Conservation (phyloP, 2,113 vertebrate species). For the Suncus etruscus region DNA sequence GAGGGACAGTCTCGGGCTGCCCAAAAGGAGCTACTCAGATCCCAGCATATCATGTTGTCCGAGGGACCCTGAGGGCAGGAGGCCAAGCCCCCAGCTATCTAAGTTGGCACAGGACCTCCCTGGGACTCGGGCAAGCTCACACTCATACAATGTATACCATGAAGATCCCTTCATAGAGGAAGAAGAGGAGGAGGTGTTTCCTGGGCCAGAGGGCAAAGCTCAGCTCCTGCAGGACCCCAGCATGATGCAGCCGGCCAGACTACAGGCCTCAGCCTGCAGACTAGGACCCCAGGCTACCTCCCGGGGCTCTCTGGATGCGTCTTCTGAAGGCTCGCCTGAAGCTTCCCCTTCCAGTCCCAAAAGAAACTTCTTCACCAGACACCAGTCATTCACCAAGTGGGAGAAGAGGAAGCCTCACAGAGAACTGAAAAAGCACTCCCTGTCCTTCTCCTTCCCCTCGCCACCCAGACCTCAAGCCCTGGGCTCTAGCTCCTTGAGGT, state of each 20-base stretch:
- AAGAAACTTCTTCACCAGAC: conserved; percentile 83
- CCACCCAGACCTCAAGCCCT: conserved; percentile 85
- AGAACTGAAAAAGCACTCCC: conserved; percentile 90
- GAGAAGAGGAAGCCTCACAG: conserved; percentile 72
- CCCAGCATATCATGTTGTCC: conserved; percentile 87
- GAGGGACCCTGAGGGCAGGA: conserved; percentile 60
- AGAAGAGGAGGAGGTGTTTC: conserved; percentile 80
- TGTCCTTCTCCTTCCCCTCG: conserved; percentile 89
- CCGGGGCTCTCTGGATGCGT: conserved; percentile 89
- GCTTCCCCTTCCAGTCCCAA: conserved; percentile 90
- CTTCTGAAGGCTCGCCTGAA: conserved; percentile 89
- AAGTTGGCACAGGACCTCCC: conserved; percentile 92
- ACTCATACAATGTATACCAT: conserved; percentile 81
- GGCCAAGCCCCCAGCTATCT: not conserved
- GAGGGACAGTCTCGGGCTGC: conserved; percentile 73
- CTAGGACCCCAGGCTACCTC: conserved; percentile 86
- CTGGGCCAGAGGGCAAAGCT: conserved; percentile 62
- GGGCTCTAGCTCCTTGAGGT: conserved; percentile 83
- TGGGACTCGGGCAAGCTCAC: conserved; percentile 53
- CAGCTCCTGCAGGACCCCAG: conserved; percentile 77
- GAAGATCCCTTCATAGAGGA: conserved; percentile 89
- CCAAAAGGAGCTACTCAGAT: conserved; percentile 93
- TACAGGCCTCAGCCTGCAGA: conserved; percentile 56
- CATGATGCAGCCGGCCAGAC: conserved; percentile 75
- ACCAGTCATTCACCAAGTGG: conserved; percentile 85